Conservation (phyloP, 2,113 vertebrate species). For the Fulica atra region DNA sequence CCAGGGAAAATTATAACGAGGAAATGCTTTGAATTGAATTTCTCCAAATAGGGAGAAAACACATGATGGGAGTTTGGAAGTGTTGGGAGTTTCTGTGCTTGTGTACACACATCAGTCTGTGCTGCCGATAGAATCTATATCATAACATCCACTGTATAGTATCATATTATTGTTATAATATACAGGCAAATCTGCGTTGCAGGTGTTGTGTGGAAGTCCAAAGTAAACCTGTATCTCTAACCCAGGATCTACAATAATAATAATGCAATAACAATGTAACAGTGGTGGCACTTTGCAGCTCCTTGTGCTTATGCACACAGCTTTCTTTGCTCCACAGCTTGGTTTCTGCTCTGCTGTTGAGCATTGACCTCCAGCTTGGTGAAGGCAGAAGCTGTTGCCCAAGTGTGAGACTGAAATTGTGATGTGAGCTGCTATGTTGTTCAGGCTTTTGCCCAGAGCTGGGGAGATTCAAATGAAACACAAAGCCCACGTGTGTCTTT, state of each 20-base stretch:
- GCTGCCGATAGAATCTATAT: neutral
- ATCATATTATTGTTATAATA: no score
- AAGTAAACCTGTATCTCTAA: neutral
- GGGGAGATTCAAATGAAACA: neutral
- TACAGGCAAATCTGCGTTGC: neutral
- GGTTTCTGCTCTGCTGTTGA: neutral
- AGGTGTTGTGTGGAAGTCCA: neutral
- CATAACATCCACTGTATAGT: neutral
- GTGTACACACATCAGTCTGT: no score
- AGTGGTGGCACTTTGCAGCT: neutral
- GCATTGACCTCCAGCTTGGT: neutral
- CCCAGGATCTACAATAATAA: neutral
- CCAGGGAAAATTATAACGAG: neutral
- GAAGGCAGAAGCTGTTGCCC: neutral
- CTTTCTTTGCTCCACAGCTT: neutral
- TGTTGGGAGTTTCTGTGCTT: neutral
- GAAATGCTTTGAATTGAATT: neutral
- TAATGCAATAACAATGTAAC: neutral
- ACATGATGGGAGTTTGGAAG: neutral
- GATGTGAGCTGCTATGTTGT: neutral
- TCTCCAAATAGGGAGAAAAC: neutral
- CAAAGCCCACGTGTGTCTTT: neutral
- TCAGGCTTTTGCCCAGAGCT: neutral
- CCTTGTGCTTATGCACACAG: neutral
- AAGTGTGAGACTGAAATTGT: neutral